phyloP scores from a whole-genome alignment of 2,888 invertebrate genomes.

The Chymomyza fuscimana region DNA sequence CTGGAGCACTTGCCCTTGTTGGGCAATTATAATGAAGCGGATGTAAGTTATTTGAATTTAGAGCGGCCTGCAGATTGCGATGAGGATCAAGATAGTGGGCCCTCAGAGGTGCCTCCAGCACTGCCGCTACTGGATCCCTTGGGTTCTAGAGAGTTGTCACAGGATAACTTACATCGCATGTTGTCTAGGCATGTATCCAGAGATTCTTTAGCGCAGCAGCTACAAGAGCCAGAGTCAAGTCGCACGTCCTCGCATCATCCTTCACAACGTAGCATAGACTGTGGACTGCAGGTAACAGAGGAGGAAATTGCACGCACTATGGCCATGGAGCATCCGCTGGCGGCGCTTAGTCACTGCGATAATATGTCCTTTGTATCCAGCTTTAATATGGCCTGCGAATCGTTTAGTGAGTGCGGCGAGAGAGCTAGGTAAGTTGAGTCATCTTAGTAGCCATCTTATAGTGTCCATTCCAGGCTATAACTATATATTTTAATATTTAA shows the following conservation, averaged over 20 bases:
- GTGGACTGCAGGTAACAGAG: constrained; percentile 94
- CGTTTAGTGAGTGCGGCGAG: constrained; percentile 80
- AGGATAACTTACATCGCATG: constrained; percentile 87
- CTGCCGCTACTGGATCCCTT: constrained; percentile 88
- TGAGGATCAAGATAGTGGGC: constrained; percentile 89
- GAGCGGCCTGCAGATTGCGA: constrained; percentile 80
- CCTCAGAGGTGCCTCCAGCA: constrained; percentile 90
- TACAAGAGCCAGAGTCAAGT: constrained; percentile 78
- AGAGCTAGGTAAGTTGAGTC: constrained; percentile 74
- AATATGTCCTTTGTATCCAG: constrained; percentile 91
- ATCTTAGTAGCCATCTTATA: fast-evolving
- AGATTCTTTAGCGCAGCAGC: constrained; percentile 81
- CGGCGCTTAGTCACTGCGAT: constrained; percentile 94
- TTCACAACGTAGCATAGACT: constrained; percentile 85
- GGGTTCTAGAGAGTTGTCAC: constrained; percentile 89
- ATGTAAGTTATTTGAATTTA: constrained; percentile 7
- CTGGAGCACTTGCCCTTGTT: constrained; percentile 43
- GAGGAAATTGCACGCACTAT: constrained; percentile 94
- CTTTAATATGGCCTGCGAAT: constrained; percentile 82
- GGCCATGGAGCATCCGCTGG: constrained; percentile 85
- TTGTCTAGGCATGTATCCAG: constrained; percentile 81
- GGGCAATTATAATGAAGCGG: constrained; percentile 29
- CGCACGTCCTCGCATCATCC: constrained; percentile 84
- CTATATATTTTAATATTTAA: no score
- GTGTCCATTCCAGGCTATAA: no score